Evolutionary conservation across 2,113 vertebrate species (phyloP).

Genomic region (Hemicordylus capensis): DNA sequence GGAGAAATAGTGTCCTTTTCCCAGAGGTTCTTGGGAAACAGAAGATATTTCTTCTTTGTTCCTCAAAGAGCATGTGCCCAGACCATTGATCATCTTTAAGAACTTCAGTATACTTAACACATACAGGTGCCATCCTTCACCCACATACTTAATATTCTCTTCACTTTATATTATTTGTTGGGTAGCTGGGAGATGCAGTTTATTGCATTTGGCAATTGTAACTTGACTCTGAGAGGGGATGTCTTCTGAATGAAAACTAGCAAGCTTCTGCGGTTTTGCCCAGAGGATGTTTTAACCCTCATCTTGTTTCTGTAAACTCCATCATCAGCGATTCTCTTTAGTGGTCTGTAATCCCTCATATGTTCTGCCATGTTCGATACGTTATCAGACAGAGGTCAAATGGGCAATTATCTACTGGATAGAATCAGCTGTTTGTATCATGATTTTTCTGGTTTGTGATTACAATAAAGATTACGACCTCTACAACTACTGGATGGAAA

Average conservation of each 20-base stretch:
- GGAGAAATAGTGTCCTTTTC: too few species aligned
- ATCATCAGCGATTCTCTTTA: too few species aligned
- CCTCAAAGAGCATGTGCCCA: neutral
- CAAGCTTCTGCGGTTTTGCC: neutral
- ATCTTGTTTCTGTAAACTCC: neutral
- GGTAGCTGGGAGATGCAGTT: neutral
- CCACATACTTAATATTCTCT: neutral
- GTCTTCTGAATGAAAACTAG: neutral
- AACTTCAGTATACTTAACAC: neutral
- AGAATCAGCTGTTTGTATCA: too few species aligned
- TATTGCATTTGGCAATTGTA: neutral
- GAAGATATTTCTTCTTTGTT: neutral
- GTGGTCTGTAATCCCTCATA: too few species aligned
- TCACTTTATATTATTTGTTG: too few species aligned
- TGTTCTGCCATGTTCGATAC: too few species aligned
- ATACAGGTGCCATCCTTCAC: neutral
- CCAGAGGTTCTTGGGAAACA: neutral
- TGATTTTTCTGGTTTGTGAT: too few species aligned
- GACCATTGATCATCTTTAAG: neutral
- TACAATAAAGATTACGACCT: too few species aligned
- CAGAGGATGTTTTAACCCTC: neutral
- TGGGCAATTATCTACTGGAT: neutral
- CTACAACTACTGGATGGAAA: too few species aligned
- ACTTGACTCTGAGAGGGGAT: neutral
- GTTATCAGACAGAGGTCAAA: neutral